A percentile compares a stretch with the other conserved stretches of the same genome.
Conservation (phyloP, 2,888 invertebrate genomes). For the Conops quadrifasciatus region DNA sequence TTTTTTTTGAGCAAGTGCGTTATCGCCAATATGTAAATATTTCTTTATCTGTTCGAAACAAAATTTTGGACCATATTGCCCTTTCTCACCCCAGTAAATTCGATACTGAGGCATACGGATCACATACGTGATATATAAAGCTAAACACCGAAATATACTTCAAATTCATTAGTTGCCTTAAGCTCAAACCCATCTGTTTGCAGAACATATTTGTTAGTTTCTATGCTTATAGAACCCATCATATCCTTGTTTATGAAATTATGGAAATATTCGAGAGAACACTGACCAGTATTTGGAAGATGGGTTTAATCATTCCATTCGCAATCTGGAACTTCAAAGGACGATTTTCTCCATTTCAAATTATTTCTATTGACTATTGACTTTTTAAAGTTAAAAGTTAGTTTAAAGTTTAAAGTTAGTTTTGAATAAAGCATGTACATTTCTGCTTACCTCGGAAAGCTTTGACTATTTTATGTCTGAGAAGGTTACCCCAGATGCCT, state of each 20-base stretch:
- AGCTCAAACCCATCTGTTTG: background rate
- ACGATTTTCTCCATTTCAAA: background rate
- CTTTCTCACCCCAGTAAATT: constrained; percentile 6
- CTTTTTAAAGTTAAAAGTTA: too few species aligned
- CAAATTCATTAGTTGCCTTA: constrained; percentile 1
- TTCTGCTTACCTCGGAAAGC: too few species aligned
- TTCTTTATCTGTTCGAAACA: constrained; percentile 3
- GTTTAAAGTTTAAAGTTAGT: too few species aligned
- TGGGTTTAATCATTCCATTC: background rate
- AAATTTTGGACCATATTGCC: background rate
- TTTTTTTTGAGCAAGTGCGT: constrained; percentile 6
- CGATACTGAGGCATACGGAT: constrained; percentile 3
- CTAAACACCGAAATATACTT: constrained; percentile 1
- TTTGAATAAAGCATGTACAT: too few species aligned
- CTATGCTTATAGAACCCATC: background rate
- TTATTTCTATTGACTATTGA: background rate
- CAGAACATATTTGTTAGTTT: background rate
- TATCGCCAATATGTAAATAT: constrained; percentile 8
- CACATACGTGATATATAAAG: background rate
- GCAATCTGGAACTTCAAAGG: background rate
- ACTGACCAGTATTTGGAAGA: background rate
- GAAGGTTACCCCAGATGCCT: background rate
- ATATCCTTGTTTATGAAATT: background rate
- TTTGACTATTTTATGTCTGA: background rate
- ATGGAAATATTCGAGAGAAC: background rate